Base-by-base conservation (phyloP, 2,113 vertebrate genomes). In the Mormoops blainvillei region DNA sequence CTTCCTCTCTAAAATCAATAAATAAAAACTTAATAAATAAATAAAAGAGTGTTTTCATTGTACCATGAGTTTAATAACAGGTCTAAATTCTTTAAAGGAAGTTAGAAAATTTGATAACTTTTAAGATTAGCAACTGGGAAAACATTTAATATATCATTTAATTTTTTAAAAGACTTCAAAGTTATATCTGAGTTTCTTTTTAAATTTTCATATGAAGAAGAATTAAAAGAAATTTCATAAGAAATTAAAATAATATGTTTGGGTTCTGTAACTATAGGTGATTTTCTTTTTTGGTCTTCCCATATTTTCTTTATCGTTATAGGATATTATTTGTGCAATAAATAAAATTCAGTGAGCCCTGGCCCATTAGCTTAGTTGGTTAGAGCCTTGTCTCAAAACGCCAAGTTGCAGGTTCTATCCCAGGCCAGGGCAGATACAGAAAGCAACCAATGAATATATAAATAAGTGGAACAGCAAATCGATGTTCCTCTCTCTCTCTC, bases 41-140 rank as follows among this genome's bases (percentile, higher is more conserved):
- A 56, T 56, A 67, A 74, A 90, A 73, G 77, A 63, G 38, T 61
- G 18, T 89, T 94, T 86, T 63, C 24, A 24, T 91, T 91, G 48
- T 61, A 14, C 61, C 13, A 24, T 63, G 89, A 65, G 20, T 89
- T 92, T 91, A 93, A 93, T 89, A 93, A 65, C 63, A 91, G n/a
- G 78, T 80, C 87, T 41, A 73, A 92, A 81, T 61, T 93, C 1
- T 70, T 89, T 85, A 52, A 67, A 94, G 31, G 58, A 87, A 63
- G 41, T 83, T 93, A 94, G 65, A 56, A 68, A 85, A 68, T 45
- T 94, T 85, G 54, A 54, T 58, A 80, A 76, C 80, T 78, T 90
- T 94, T 94, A 92, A 87, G 71, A 80, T 89, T 91, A 91, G 61
- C 45, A 84, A 84, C 28, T 89, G 71, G 82, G n/a, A 95, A 77